A percentile compares a stretch with the other conserved stretches of the same genome.
These are phyloP conservation scores for Pseudopipra pipra DNA, from an alignment of 2,113 vertebrate species.

Conservation along the genomic window DNA sequence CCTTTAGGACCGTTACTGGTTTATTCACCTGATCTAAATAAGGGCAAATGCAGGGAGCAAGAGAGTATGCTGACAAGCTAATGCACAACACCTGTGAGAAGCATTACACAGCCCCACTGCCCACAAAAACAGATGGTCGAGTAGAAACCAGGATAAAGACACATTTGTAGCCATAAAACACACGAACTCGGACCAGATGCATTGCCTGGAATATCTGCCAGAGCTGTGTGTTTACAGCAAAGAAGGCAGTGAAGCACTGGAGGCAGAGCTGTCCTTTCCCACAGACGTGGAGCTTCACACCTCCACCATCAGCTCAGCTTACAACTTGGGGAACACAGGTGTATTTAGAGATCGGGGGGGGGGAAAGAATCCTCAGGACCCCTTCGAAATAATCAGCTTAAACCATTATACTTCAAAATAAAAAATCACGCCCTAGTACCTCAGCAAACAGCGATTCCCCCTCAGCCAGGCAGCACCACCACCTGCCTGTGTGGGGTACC, in stretches of 20 bases:
- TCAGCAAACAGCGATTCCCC: background rate
- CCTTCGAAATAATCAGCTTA: background rate
- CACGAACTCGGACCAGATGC: background rate
- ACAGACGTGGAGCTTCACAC: background rate
- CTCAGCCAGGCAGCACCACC: rapidly evolving
- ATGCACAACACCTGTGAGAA: background rate
- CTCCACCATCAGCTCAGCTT: too few species aligned
- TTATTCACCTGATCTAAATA: background rate
- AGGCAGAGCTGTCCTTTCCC: too few species aligned
- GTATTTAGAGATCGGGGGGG: too few species aligned
- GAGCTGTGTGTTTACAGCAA: background rate
- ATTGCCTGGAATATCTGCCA: background rate
- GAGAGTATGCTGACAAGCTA: rapidly evolving
- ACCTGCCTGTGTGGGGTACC: too few species aligned
- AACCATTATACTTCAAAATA: background rate
- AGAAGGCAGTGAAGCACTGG: rapidly evolving
- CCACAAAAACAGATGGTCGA: background rate
- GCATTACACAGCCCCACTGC: background rate
- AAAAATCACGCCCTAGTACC: background rate
- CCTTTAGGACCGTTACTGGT: background rate
- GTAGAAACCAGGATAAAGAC: background rate
- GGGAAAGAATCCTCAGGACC: rapidly evolving
- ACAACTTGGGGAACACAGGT: too few species aligned
- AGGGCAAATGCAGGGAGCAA: background rate
- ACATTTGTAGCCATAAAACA: too few species aligned